Evolutionary conservation across 2,797 vertebrate species (phyloP).

Genomic region (Tragopan temminckii): DNA sequence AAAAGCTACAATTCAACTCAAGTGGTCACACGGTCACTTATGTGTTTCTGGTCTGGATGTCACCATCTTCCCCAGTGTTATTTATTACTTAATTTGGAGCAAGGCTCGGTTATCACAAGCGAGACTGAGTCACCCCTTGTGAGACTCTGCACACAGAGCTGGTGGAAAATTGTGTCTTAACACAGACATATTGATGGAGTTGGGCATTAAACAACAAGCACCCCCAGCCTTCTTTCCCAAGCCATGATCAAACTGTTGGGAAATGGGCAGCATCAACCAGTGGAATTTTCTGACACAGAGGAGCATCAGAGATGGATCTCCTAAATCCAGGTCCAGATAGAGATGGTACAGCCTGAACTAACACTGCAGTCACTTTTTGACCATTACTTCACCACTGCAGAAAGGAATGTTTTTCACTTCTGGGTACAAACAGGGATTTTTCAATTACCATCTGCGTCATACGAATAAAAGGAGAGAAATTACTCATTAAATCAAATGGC

Average conservation of each 20-base stretch:
- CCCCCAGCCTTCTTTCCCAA: not conserved
- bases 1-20: not conserved
- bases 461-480: conserved; percentile 43
- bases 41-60: not conserved
- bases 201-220: not conserved
- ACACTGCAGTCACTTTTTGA: not conserved
- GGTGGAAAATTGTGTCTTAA: not conserved
- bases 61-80: not conserved
- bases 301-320: not conserved
- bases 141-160: not conserved
- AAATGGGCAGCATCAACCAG: not conserved
- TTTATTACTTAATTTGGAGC: not conserved
- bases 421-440: not conserved
- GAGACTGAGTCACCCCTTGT: not conserved
- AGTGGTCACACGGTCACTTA: not conserved
- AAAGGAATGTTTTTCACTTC: not conserved
- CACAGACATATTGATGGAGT: not conserved
- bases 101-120: not conserved
- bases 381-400: not conserved
- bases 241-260: not conserved
- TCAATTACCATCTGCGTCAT: conserved; percentile 14
- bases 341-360: not conserved
- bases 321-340: not conserved
- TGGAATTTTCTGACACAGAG: not conserved
- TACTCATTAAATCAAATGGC: conserved; percentile 32